These are phyloP conservation scores for Xiphorhynchus elegans DNA, from an alignment of 2,113 vertebrate species.

Conservation along the genomic window DNA sequence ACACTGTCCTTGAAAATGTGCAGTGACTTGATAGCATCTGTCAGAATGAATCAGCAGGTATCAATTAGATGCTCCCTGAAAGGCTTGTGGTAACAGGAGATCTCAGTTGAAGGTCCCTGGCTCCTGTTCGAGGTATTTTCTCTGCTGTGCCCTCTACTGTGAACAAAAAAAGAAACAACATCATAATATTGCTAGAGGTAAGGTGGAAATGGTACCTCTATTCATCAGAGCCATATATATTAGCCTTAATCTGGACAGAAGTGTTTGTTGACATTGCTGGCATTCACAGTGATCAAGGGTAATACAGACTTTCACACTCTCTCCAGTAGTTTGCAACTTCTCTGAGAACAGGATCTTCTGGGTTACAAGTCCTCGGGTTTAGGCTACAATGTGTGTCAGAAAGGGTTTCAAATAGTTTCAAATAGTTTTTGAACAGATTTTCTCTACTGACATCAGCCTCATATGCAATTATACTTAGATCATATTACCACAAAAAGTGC, in stretches of 20 bases:
- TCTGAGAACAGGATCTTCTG: background rate
- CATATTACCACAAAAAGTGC: background rate
- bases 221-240: background rate
- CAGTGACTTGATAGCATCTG: conserved; percentile 3
- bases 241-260: background rate
- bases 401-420: background rate
- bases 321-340: background rate
- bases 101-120: background rate
- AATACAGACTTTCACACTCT: background rate
- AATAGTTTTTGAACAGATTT: background rate
- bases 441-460: background rate
- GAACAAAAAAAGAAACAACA: background rate
- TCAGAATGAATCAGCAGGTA: conserved; percentile 25
- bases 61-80: background rate
- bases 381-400: background rate
- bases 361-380: background rate
- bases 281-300: background rate
- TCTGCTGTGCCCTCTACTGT: background rate
- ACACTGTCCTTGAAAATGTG: background rate
- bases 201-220: background rate
- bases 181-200: background rate
- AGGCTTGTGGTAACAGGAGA: background rate
- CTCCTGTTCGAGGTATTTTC: background rate
- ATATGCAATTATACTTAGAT: background rate
- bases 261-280: background rate